These are phyloP conservation scores for Mus minutoides DNA, from an alignment of 2,797 vertebrate genomes.

Conservation along the genomic window DNA sequence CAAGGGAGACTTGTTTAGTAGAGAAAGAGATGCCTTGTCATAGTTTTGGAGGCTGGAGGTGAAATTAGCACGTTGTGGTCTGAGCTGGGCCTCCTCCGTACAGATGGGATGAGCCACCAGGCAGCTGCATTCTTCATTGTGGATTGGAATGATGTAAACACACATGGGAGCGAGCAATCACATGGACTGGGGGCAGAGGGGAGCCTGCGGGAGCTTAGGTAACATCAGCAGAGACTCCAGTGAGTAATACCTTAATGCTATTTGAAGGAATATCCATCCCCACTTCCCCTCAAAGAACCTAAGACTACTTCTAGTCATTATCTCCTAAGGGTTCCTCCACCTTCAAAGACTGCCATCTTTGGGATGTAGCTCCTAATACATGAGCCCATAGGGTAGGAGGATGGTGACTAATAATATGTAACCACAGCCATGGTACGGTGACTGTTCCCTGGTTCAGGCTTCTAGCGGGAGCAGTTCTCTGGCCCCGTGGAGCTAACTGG, in stretches of 20 bases:
- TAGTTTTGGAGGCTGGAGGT: neutral
- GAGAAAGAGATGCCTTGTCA: neutral
- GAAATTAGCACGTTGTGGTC: neutral
- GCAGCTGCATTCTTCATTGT: neutral
- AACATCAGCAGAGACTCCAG: neutral
- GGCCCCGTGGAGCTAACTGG: conserved; percentile 5
- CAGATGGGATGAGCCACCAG: neutral
- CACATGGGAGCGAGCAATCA: neutral
- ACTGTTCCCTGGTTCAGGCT: neutral
- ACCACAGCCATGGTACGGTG: neutral
- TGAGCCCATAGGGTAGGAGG: neutral
- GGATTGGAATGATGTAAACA: neutral
- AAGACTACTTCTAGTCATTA: too few relatives aligned
- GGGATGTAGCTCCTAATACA: neutral
- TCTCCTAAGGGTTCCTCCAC: neutral
- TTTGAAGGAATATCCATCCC: neutral
- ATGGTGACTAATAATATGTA: too few relatives aligned
- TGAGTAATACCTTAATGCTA: neutral
- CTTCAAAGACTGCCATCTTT: neutral
- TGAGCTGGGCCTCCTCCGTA: neutral
- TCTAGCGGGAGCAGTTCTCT: neutral
- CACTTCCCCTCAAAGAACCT: neutral
- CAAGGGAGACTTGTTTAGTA: neutral
- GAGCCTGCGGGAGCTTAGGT: neutral
- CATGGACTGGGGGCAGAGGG: neutral